Evolutionary conservation across 2,113 vertebrate species (phyloP).

Genomic region (Dasypus novemcinctus): DNA sequence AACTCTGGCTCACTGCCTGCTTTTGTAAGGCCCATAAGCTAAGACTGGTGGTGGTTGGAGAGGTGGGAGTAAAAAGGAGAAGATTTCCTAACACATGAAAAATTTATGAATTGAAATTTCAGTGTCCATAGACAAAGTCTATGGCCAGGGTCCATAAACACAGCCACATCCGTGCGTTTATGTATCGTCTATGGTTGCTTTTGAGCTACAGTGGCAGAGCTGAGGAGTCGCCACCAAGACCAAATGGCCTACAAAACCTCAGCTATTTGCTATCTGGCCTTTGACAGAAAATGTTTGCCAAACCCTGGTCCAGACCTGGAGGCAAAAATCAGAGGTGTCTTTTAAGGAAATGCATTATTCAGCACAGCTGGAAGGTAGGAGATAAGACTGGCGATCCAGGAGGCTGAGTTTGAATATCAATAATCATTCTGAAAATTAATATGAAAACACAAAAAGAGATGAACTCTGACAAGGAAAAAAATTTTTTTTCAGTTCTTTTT

Average conservation of each 20-base stretch:
- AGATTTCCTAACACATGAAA: not conserved
- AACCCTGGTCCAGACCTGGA: not conserved
- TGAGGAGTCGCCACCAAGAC: not conserved
- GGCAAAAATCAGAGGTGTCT: not conserved
- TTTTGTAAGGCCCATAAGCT: not conserved
- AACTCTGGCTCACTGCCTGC: not conserved
- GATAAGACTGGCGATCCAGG: not conserved
- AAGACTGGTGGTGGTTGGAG: not conserved
- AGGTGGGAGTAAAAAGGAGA: not conserved
- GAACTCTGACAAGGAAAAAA: conserved; percentile 4
- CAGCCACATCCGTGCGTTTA: accelerated
- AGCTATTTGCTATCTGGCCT: not conserved
- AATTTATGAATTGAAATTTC: not conserved
- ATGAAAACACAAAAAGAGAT: conserved; percentile 4
- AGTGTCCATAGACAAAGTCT: too few relatives aligned
- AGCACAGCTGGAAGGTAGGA: not conserved
- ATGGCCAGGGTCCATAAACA: not conserved
- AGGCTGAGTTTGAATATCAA: conserved; percentile 1
- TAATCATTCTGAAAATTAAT: conserved; percentile 46
- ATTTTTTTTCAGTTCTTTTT: not conserved
- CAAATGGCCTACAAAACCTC: accelerated
- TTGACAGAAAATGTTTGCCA: not conserved
- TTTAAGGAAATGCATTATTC: not conserved
- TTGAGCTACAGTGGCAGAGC: accelerated
- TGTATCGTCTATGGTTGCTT: accelerated